Conservation (phyloP, 1,140 invertebrate species). For the Cotesia vestalis region DNA sequence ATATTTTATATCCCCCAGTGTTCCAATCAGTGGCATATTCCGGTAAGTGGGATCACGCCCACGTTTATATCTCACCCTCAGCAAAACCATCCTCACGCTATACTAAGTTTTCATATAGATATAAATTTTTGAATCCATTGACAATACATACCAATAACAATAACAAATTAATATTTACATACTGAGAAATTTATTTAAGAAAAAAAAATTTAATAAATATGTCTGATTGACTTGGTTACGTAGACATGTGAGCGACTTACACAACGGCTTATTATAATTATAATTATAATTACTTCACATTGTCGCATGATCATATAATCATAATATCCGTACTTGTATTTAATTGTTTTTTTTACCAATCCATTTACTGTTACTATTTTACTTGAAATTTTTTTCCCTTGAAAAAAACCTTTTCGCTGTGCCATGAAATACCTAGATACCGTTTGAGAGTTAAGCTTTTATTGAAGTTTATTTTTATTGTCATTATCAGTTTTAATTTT, state of each 20-base stretch:
- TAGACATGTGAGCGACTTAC: not conserved
- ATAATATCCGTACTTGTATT: not conserved
- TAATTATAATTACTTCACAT: not conserved
- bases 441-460: constrained; percentile 12
- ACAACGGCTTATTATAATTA: constrained; percentile 13
- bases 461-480: not conserved
- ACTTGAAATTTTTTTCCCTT: no score
- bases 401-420: not conserved
- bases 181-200: not conserved
- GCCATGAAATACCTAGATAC: not conserved
- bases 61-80: constrained; percentile 49
- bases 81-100: constrained; percentile 60
- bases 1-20: constrained; percentile 75
- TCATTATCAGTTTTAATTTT: not conserved
- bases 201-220: not conserved
- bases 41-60: constrained; percentile 78
- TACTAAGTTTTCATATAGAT: constrained; percentile 53
- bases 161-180: constrained; percentile 4
- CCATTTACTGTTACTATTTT: not conserved
- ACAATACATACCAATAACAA: constrained; percentile 4
- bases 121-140: no score
- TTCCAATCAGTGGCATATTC: constrained; percentile 94
- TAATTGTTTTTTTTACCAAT: not conserved
- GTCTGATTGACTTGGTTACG: constrained; percentile 27
- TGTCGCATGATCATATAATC: no score